phyloP scores from a whole-genome alignment of 2,113 vertebrate species.

The Lycaon pictus region DNA sequence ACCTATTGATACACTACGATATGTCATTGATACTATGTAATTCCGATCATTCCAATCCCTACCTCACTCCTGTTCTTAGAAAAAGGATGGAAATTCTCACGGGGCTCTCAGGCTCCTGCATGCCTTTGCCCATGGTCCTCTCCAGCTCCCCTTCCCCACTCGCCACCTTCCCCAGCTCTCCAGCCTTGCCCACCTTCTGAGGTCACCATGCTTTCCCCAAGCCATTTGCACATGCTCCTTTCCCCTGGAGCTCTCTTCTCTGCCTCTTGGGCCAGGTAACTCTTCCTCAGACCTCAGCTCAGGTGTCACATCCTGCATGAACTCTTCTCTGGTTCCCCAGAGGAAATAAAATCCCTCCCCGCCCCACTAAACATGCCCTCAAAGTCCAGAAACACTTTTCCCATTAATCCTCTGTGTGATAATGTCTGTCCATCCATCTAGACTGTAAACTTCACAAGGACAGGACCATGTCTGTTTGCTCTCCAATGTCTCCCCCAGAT shows the following conservation, averaged over 20 bases:
- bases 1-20: background rate
- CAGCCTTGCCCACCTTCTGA: background rate
- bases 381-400: background rate
- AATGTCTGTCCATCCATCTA: background rate
- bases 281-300: background rate
- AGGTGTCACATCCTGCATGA: background rate
- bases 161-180: background rate
- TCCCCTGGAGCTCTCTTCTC: background rate
- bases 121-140: background rate
- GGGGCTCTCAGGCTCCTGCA: background rate
- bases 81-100: background rate
- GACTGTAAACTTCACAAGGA: background rate
- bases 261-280: background rate
- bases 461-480: background rate
- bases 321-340: background rate
- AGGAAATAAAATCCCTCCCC: too few relatives aligned
- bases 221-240: background rate
- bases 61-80: background rate
- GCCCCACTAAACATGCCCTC: background rate
- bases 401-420: background rate
- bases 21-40: background rate
- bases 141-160: background rate
- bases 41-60: background rate
- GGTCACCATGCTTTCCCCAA: background rate
- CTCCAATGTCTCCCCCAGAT: fast-evolving